Conservation (phyloP, 2,113 vertebrate genomes). For the Glaucidium brasilianum region DNA sequence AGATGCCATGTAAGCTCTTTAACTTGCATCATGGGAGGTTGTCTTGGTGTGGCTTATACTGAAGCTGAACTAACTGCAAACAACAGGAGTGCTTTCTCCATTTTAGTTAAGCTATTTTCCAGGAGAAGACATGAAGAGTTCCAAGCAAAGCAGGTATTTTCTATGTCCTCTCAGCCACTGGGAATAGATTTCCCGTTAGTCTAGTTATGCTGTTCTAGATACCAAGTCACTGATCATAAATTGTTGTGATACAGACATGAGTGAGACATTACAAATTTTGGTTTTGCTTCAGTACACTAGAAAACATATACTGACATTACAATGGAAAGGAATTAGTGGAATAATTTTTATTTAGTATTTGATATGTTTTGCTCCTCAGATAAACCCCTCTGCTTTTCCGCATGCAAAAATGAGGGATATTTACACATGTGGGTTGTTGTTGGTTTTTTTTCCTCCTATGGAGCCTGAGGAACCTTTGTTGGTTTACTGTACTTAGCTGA, state of each 20-base stretch:
- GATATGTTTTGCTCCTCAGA: neutral
- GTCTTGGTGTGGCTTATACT: neutral
- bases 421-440: neutral
- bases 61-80: neutral
- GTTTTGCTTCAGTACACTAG: neutral
- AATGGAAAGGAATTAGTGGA: neutral
- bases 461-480: neutral
- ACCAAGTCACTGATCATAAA: neutral
- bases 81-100: neutral
- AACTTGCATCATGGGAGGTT: neutral
- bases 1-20: neutral
- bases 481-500: neutral
- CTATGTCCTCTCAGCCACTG: neutral
- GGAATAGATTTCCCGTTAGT: neutral
- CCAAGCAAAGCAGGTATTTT: neutral
- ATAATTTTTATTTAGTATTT: neutral
- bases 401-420: neutral
- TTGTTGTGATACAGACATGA: neutral
- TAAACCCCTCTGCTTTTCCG: neutral
- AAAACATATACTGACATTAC: neutral
- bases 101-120: neutral
- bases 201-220: neutral
- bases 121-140: neutral
- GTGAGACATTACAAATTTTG: neutral
- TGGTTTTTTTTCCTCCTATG: neutral